Conservation (phyloP, 2,113 vertebrate species). For the Dryoscopus gambensis region DNA sequence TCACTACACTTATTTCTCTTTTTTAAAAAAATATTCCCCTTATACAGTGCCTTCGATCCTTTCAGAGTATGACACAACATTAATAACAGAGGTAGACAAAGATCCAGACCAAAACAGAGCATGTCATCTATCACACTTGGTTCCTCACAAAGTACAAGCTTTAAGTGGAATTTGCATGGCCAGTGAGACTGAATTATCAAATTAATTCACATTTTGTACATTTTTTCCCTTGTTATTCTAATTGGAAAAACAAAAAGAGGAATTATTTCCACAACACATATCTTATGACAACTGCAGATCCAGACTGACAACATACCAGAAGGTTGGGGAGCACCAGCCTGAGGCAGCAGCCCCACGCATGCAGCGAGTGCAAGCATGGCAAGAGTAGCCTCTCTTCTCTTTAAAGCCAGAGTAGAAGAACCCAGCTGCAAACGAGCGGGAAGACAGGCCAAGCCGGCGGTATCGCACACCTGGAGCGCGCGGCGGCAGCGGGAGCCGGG, state of each 20-base stretch:
- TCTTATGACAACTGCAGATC: background rate
- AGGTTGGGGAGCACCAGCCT: background rate
- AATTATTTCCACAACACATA: background rate
- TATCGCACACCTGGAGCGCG: accelerated
- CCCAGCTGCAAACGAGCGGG: background rate
- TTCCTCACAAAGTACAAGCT: no score
- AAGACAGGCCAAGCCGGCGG: accelerated
- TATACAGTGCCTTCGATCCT: no score
- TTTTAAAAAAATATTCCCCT: no score
- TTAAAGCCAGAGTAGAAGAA: background rate
- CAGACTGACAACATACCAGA: accelerated
- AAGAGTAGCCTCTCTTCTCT: background rate
- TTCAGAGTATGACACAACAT: no score
- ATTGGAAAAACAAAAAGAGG: background rate
- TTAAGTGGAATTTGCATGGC: no score
- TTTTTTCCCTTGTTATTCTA: no score
- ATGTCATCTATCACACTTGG: no score
- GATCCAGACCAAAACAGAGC: no score
- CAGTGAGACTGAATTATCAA: no score
- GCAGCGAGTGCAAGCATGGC: background rate
- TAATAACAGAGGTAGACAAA: no score
- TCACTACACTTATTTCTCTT: no score
- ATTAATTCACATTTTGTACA: no score
- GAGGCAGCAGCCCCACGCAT: background rate
- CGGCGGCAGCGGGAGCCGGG: accelerated